These are phyloP conservation scores for Hemicordylus capensis DNA, from an alignment of 2,113 vertebrate genomes.

Conservation along the genomic window DNA sequence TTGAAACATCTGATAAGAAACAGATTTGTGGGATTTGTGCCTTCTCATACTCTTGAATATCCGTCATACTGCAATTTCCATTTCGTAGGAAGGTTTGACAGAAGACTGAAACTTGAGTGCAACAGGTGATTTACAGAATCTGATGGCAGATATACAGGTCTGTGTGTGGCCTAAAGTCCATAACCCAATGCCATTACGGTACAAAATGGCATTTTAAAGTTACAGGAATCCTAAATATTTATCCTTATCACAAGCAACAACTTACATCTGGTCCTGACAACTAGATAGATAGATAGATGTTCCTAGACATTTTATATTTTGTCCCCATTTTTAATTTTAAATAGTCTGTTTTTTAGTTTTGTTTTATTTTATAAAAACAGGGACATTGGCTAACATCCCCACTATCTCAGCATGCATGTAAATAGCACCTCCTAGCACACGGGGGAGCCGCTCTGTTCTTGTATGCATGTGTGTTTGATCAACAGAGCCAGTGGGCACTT, in stretches of 20 bases:
- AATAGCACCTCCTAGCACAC: too few species aligned
- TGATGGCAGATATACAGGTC: neutral
- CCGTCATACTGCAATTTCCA: slow-evolving; percentile 39
- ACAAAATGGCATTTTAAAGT: slow-evolving; percentile 45
- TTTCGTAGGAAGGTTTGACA: slow-evolving; percentile 7
- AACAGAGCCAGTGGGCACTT: too few species aligned
- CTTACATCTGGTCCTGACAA: slow-evolving; percentile 20
- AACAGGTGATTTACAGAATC: slow-evolving; percentile 35
- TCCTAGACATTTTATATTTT: slow-evolving; percentile 46
- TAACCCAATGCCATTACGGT: accelerated
- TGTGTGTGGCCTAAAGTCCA: slow-evolving; percentile 23
- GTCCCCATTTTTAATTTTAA: neutral
- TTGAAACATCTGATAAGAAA: neutral
- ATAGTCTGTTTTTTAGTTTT: too few species aligned
- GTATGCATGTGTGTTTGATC: too few species aligned
- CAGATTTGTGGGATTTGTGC: slow-evolving; percentile 1
- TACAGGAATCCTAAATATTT: slow-evolving; percentile 43
- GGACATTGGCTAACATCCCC: too few species aligned
- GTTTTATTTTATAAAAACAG: too few species aligned
- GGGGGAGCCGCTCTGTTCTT: too few species aligned
- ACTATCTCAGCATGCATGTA: too few species aligned
- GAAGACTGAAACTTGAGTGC: slow-evolving; percentile 13
- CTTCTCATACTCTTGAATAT: slow-evolving; percentile 32
- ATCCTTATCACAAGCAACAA: slow-evolving; percentile 31
- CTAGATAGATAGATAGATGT: slow-evolving; percentile 7